Evolutionary conservation across 23 tunicate genomes (phyloP), one percentile per base, ranked within the genome.

Genomic region (Aplidium turbinatum): DNA sequence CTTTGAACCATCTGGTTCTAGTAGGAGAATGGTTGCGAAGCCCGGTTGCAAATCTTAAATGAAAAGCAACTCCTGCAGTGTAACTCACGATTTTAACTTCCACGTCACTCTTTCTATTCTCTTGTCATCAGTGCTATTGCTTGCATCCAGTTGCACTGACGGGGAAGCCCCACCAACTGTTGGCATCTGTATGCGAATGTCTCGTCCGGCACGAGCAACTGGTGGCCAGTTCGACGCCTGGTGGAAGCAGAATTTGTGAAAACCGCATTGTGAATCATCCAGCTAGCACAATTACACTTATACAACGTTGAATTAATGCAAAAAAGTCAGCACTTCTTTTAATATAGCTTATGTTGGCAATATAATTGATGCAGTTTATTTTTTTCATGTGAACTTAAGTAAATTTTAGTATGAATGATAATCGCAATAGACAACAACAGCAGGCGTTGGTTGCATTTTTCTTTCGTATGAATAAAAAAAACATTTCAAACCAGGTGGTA

Each of bases 151-250:
- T 26, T 56, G 36, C 0, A 47, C 83, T 2, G 63, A 33, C 2
- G 36, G 68, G 5, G 72, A 51, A 6, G 82, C 76, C 31, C 61
- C 72, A 1, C 70, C 81, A 19, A 88, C 27, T 31, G 77, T 35
- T 0, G 91, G 97, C 22, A 75, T 33, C 16, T 84, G 57, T 1
- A 91, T 13, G 34, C 74, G 78, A 30, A 58, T 84, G 35, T 80
- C 82, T 19, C 57, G 57, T 1, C 97, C 97, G 0, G 91, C 97
- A 67, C 72, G 22, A 11, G 97, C 97, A 22, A 31, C 42, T 22
- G 97, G 97, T 40, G 91, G 97, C 57, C 79, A 74, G 67, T 91
- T 91, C 31, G 97, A 91, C 63, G 71, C 83, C 97, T 91, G 68
- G n/a, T 42, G 16, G 50, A 42, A 42, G 50, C 50, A 11, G 16